These are phyloP conservation scores for Prenolepis imparis DNA, from an alignment of 2,888 invertebrate species.

Conservation along the genomic window DNA sequence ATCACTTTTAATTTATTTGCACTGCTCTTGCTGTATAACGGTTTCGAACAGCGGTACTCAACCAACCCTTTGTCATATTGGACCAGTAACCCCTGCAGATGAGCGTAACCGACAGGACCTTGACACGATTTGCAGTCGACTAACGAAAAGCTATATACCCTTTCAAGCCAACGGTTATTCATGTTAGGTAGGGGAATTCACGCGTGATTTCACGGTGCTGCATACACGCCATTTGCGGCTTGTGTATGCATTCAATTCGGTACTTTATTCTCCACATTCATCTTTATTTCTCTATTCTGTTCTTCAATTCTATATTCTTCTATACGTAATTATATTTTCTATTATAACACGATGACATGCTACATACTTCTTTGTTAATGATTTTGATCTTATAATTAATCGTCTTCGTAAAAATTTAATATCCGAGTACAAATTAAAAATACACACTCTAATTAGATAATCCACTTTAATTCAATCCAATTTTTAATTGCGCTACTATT, in stretches of 20 bases:
- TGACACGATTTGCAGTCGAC: conserved; percentile 73
- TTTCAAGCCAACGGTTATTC: conserved; percentile 76
- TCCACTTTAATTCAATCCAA: no score
- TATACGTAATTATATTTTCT: not conserved
- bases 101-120: conserved; percentile 45
- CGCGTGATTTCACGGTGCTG: conserved; percentile 74
- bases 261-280: not conserved
- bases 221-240: conserved; percentile 26
- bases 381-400: not conserved
- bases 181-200: conserved; percentile 57
- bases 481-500: not conserved
- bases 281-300: not conserved
- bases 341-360: not conserved
- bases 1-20: conserved; percentile 50
- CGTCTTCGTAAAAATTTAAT: not conserved
- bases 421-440: not conserved
- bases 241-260: not conserved
- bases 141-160: conserved; percentile 66
- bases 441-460: conserved; percentile 14
- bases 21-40: conserved; percentile 52
- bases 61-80: conserved; percentile 41
- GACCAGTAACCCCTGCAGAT: conserved; percentile 25
- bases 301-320: not conserved
- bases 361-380: not conserved
- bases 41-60: conserved; percentile 53